A percentile compares a stretch with the other conserved stretches of the same genome.
These are phyloP conservation scores for Phengaris alcon DNA, from an alignment of 2,888 invertebrate genomes.

Conservation along the genomic window DNA sequence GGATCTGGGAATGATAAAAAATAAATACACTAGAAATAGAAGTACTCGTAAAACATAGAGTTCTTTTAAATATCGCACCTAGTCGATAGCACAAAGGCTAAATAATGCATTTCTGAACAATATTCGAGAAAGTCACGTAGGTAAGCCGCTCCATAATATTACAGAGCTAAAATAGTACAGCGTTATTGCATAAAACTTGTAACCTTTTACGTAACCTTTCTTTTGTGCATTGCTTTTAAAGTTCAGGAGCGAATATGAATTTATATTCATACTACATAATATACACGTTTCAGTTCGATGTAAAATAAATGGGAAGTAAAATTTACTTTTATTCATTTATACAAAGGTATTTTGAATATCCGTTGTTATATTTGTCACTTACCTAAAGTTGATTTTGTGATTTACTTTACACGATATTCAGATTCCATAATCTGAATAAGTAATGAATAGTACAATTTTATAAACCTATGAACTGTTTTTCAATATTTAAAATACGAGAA, in stretches of 20 bases:
- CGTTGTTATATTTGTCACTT: too few species aligned
- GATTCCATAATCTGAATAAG: too few species aligned
- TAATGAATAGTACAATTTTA: too few species aligned
- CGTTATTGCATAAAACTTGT: conserved; percentile 17
- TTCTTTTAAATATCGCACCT: too few species aligned
- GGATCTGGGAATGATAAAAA: too few species aligned
- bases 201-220: conserved; percentile 13
- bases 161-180: conserved; percentile 2
- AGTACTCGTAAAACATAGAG: too few species aligned
- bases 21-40: too few species aligned
- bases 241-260: conserved; percentile 14
- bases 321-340: neutral
- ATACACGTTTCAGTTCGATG: neutral
- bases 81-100: conserved; percentile 12
- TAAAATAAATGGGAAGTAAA: neutral
- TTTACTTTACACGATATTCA: too few species aligned
- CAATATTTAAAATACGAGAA: too few species aligned
- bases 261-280: conserved; percentile 6
- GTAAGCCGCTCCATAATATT: conserved; percentile 2
- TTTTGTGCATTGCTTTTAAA: conserved; percentile 17
- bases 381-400: too few species aligned
- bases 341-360: too few species aligned
- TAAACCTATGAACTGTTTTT: too few species aligned
- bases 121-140: conserved; percentile 14
- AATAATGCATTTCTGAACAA: conserved; percentile 20